Evolutionary conservation across 2,797 vertebrate species (phyloP), one percentile per base, ranked within the genome.

Genomic region (Microchirus variegatus): DNA sequence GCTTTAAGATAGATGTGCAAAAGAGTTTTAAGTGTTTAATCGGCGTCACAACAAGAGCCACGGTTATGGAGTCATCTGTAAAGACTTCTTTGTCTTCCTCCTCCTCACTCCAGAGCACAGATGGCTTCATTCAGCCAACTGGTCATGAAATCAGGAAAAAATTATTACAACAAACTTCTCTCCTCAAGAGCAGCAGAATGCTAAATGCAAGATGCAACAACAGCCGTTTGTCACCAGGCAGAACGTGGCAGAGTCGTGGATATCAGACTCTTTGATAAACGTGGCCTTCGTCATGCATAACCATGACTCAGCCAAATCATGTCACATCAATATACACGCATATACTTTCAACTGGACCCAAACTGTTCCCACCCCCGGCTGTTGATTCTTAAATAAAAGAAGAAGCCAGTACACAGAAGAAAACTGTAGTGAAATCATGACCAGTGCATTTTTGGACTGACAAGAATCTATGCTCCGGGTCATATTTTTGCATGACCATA

Each of bases 111-210:
- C 16, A 75, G 65, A 71, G 70, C 64, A 86, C 83, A 89, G 75
- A 88, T 77, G 77, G 75, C 57, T 80, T 78, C 56, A 66, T 83
- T 89, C 70, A 82, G 59, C 68, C 74, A 55, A 57, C 76, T 53
- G 67, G 50, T 63, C 52, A 55, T 48, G 31, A 63, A 67, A 80
- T 81, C 59, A 67, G 50, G 31, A 3, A 53, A 44, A 63, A 66
- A 36, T 48, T 38, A 69, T 48, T 36, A 69, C 37, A 61, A 76
- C 60, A 74, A 77, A 67, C 63, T 26, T 68, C 36, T 73, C 15
- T 35, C 43, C 43, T 56, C 58, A 67, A 65, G 26, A 62, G 53
- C 53, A n/a, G 11, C 50, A 75, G 36, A 73, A 61, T 35, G 18
- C 40, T 44, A 43, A 67, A 53, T 50, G 59, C n/a, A 60, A 60